A percentile compares a stretch with the other conserved stretches of the same genome.
Evolutionary conservation across 2,113 vertebrate genomes (phyloP).

Genomic region (Psophia crepitans): DNA sequence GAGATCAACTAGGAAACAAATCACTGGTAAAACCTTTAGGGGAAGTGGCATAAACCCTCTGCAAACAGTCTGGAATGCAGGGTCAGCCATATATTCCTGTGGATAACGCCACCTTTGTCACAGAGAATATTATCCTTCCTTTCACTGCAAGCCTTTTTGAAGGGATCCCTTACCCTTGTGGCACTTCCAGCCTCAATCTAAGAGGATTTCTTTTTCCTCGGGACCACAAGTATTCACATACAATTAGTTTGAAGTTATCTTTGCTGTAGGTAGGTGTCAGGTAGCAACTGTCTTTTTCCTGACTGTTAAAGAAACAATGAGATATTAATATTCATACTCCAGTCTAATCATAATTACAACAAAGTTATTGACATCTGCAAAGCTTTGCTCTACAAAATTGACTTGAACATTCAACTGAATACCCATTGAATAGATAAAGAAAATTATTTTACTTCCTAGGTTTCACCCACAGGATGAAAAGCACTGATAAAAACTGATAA

Average conservation of each 20-base stretch:
- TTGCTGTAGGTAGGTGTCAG: neutral
- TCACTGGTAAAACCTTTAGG: neutral
- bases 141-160: neutral
- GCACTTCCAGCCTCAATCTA: neutral
- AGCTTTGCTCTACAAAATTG: neutral
- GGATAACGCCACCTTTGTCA: neutral
- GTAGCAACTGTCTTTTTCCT: neutral
- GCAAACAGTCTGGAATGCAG: neutral
- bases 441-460: neutral
- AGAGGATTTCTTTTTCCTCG: neutral
- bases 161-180: neutral
- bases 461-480: constrained; percentile 7
- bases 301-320: neutral
- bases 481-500: neutral
- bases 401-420: neutral
- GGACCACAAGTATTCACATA: neutral
- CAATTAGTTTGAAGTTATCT: neutral
- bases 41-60: neutral
- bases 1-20: neutral
- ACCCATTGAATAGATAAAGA: neutral
- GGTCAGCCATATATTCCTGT: neutral
- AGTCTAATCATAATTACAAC: neutral
- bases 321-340: neutral
- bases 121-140: neutral
- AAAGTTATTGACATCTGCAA: neutral